Base-by-base conservation (phyloP, 1,140 invertebrate species). In the Halesus radiatus region DNA sequence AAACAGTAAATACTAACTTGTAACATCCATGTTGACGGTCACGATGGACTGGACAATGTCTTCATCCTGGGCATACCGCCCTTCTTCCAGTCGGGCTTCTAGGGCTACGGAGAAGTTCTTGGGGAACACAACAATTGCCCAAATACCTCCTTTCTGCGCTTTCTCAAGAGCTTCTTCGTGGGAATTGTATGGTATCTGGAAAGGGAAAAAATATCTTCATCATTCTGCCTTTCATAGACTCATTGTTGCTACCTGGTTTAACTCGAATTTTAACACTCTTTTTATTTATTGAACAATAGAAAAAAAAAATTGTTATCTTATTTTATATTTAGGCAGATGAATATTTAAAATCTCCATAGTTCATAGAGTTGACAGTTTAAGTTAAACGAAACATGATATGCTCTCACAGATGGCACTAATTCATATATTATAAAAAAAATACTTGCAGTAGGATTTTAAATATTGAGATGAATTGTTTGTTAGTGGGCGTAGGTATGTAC, bases 1-100 rank as follows among this genome's bases (percentile, higher is more conserved):
- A 37, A 37, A 37, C 3, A 45, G 37, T 10, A 45, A 3, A 45
- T 13, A 91, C 93, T 93, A 89, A 98, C 97, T 96, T 50, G 97
- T 97, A 93, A 97, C 96, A 85, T 98, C 97, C 88, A 98, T 91
- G 85, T 94, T 93, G 0, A 98, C 92, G 66, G 92, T 87, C 70
- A 98, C 91, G 32, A 95, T 93, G 4, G 96, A 94, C 76, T 91
- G 91, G 22, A 92, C 90, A 18, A 97, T 87, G 1, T 93, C 95
- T 83, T 91, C 92, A 29, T 93, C 90, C 64, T 94, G 93, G 0
- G 92, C 92, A 84, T 94, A 91, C 72, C 92, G 91, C 0, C 94
- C 94, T 18, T 93, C 87, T 13, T 92, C 91, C 81, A 96, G 91
- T 16, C 96, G 90, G 3, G 92, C 90, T 20, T 94, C 90, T 0